phyloP scores from a whole-genome alignment of 2,888 invertebrate species.

The Sinelater perroti region DNA sequence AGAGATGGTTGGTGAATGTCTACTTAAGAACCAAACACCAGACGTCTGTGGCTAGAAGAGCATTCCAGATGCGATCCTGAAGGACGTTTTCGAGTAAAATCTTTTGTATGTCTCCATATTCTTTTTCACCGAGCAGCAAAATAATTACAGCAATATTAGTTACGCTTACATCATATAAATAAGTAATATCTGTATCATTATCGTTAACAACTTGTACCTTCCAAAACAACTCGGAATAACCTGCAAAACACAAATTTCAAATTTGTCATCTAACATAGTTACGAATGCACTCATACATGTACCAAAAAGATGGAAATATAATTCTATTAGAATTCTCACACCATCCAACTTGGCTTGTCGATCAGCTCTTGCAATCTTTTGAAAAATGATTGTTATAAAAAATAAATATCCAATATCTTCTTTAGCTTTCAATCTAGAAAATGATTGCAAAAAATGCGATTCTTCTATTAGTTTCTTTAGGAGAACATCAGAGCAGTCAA shows the following conservation, averaged over 20 bases:
- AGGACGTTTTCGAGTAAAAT: constrained; percentile 47
- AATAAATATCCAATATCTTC: constrained; percentile 15
- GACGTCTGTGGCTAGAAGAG: constrained; percentile 50
- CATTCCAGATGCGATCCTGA: constrained; percentile 46
- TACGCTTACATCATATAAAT: constrained; percentile 43
- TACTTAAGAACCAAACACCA: constrained; percentile 51
- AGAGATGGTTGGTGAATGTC: not conserved
- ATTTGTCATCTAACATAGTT: no score
- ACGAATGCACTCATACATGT: no score
- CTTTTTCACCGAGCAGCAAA: constrained; percentile 38
- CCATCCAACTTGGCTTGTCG: no score
- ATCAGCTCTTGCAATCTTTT: constrained; percentile 3
- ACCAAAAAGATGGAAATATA: no score
- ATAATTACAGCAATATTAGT: constrained; percentile 42
- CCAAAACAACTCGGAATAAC: constrained; percentile 23
- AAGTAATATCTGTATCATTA: not conserved
- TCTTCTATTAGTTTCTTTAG: constrained; percentile 26
- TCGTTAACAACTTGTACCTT: not conserved
- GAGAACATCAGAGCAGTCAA: constrained; percentile 25
- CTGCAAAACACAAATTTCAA: constrained; percentile 7
- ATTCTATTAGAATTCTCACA: no score
- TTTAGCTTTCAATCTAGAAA: not conserved
- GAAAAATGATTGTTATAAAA: constrained; percentile 6
- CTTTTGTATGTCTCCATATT: constrained; percentile 42
- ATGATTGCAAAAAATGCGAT: constrained; percentile 34